Conservation (phyloP, 2,113 vertebrate species). For the Boulengeromyrus knoepffleri region DNA sequence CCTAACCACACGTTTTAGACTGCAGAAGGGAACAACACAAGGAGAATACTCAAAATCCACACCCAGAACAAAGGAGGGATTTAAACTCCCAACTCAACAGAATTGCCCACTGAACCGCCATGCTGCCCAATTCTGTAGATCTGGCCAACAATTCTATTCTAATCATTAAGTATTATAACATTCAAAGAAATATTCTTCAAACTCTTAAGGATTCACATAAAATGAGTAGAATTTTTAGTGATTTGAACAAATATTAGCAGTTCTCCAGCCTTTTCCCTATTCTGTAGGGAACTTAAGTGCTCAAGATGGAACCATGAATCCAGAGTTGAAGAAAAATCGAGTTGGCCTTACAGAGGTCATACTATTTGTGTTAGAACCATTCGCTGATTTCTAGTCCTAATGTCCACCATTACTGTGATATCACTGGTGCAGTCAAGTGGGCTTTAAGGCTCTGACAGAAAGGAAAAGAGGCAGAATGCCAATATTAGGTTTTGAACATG, state of each 20-base stretch:
- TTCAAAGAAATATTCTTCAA: background rate
- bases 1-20: background rate
- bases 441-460: background rate
- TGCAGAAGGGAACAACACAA: background rate
- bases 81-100: background rate
- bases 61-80: background rate
- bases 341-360: background rate
- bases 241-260: background rate
- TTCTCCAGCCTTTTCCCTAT: background rate
- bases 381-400: background rate
- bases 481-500: background rate
- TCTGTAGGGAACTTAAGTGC: background rate
- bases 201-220: background rate
- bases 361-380: background rate
- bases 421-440: background rate
- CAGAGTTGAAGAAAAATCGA: background rate
- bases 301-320: background rate
- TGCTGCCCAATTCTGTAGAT: background rate
- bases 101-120: background rate
- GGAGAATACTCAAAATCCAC: background rate
- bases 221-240: background rate
- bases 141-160: background rate
- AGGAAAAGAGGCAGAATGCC: background rate
- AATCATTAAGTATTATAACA: background rate
- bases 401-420: background rate